phyloP scores from a whole-genome alignment of 2,797 vertebrate genomes.

The Knipowitschia caucasica region DNA sequence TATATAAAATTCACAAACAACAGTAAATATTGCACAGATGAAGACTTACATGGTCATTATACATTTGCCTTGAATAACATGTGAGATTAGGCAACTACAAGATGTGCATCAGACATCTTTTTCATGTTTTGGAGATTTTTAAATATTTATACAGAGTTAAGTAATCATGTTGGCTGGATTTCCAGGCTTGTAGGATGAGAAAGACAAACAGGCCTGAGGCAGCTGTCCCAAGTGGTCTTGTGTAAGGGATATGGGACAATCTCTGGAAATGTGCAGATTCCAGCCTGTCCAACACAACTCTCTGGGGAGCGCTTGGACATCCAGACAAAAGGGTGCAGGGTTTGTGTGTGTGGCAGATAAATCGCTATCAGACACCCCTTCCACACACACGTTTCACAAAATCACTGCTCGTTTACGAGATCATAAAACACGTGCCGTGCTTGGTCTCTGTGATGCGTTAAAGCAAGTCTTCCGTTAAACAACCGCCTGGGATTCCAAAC shows the following conservation, averaged over 20 bases:
- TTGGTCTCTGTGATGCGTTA: conserved; percentile 77
- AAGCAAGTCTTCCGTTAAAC: conserved; percentile 77
- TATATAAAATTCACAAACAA: neutral
- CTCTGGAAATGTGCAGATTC: conserved; percentile 79
- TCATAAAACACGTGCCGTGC: conserved; percentile 78
- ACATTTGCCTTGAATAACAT: neutral
- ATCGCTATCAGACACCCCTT: conserved; percentile 72
- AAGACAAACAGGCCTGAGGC: conserved; percentile 37
- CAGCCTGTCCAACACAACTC: conserved; percentile 74
- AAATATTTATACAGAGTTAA: conserved; percentile 28
- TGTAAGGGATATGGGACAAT: conserved; percentile 70
- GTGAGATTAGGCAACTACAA: neutral
- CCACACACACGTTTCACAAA: conserved; percentile 78
- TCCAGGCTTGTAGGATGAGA: conserved; percentile 19
- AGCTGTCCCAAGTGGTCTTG: conserved; percentile 41
- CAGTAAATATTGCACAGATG: neutral
- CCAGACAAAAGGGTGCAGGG: conserved; percentile 72
- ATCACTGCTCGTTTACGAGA: conserved; percentile 78
- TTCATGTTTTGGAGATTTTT: conserved; percentile 5
- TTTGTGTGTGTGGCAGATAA: conserved; percentile 59
- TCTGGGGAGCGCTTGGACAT: conserved; percentile 78
- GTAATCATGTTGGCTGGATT: conserved; percentile 27
- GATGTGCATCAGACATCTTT: neutral
- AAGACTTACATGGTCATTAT: neutral
- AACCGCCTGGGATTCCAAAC: conserved; percentile 64